Evolutionary conservation across 2,888 invertebrate genomes (phyloP), one percentile per base, ranked within the genome.

Genomic region (Cecidostiba fungosa): DNA sequence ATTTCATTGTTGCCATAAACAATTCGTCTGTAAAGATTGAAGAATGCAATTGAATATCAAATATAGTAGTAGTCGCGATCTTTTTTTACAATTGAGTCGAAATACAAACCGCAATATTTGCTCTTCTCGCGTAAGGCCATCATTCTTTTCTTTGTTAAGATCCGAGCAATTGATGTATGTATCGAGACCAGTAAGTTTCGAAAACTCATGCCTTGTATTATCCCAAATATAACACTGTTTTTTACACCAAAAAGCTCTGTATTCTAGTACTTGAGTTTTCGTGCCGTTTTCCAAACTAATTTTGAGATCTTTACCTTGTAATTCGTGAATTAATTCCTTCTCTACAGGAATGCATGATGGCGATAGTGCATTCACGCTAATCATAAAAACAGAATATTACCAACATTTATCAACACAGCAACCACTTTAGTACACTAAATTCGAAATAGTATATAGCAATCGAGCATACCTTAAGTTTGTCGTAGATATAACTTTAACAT

Each of bases 1-100:
- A 97, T 97, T 85, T 95, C 95, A 92, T 97, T 97, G 82, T 94
- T 93, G 78, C 97, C 97, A 91, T 96, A 96, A 8, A 97, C 94
- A 89, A 95, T 95, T 82, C 95, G 94, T 90, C 97, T 97, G 93
- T 86, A 59, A 59, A 80, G 16, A 79, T 59, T n/a, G 5, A 70
- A 78, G 32, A 39, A 78, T 14, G n/a, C 6, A 36, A 70, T 10
- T n/a, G 2, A 23, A 47, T 26, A 62, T 69, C 47, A 29, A 70
- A 14, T 19, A 59, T 36, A 16, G 6, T 47, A 43, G 3, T 12
- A 36, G 6, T 70, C 23, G 23, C 16, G 16, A 3, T 8, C 0
- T 26, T 26, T 50, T 74, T 81, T 43, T 43, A 62, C 10, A 70
- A 82, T 39, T 32, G 47, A 26, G 50, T 50, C 16, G 14, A 26